Conservation (phyloP, 2,797 vertebrate genomes). For the Cynodonichthys magdalenae region DNA sequence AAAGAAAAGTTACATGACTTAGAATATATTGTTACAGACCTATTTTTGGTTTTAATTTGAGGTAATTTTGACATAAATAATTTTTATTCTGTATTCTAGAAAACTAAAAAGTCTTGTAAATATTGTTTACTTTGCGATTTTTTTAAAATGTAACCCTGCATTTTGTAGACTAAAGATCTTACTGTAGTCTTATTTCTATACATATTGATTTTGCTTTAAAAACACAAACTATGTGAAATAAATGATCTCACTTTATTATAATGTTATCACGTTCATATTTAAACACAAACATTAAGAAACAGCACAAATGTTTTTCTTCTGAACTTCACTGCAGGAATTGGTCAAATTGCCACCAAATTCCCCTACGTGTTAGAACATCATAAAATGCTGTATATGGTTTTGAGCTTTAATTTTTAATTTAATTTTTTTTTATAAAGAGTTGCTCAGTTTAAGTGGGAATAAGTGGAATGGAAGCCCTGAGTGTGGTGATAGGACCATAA, state of each 20-base stretch:
- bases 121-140: no score
- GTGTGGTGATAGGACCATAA: conserved; percentile 79
- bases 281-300: background rate
- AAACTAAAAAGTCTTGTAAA: no score
- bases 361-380: background rate
- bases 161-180: no score
- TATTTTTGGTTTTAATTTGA: background rate
- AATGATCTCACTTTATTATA: no score
- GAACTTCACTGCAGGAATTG: background rate
- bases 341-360: background rate
- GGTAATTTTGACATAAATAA: no score
- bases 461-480: conserved; percentile 65
- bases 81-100: background rate
- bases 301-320: background rate
- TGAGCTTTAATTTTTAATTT: conserved; percentile 15
- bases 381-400: conserved; percentile 31
- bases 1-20: background rate
- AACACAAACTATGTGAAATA: background rate
- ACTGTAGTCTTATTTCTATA: background rate
- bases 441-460: conserved; percentile 71
- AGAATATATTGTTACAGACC: background rate
- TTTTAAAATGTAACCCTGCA: no score
- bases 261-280: background rate
- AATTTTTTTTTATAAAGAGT: conserved; percentile 32
- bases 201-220: background rate